Conservation (phyloP, 2,888 invertebrate species). For the Tenodera sinensis region DNA sequence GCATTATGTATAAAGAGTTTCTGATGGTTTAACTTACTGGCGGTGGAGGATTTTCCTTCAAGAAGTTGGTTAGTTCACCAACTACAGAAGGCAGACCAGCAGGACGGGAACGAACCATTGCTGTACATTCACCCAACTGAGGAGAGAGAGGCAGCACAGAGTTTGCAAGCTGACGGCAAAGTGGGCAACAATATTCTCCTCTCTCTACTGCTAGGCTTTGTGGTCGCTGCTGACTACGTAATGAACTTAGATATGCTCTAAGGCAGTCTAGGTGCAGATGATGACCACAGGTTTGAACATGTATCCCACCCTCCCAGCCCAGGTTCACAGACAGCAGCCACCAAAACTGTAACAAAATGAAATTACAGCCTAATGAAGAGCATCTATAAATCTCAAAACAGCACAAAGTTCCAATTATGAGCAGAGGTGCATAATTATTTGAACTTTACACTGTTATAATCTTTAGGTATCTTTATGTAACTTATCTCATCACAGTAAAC, state of each 20-base stretch:
- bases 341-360: slow-evolving; percentile 54
- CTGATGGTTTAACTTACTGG: slow-evolving; percentile 47
- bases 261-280: slow-evolving; percentile 94
- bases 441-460: no score
- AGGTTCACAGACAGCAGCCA: slow-evolving; percentile 77
- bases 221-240: slow-evolving; percentile 72
- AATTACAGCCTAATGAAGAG: background rate
- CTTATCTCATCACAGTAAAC: no score
- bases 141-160: slow-evolving; percentile 82
- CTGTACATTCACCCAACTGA: slow-evolving; percentile 62
- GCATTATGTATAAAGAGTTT: background rate
- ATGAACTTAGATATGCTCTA: slow-evolving; percentile 82
- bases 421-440: no score
- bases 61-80: slow-evolving; percentile 43
- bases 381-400: no score
- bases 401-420: no score
- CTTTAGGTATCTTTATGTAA: no score
- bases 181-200: slow-evolving; percentile 91
- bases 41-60: slow-evolving; percentile 59
- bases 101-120: slow-evolving; percentile 59
- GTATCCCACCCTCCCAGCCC: slow-evolving; percentile 89
- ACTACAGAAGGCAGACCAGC: slow-evolving; percentile 42
- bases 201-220: slow-evolving; percentile 63
- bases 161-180: slow-evolving; percentile 89
- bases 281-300: slow-evolving; percentile 95